Percentiles rank a stretch among this genome's conserved stretches.
These are phyloP conservation scores for Delichon dasypus DNA, from an alignment of 2,797 vertebrate species.

Conservation along the genomic window DNA sequence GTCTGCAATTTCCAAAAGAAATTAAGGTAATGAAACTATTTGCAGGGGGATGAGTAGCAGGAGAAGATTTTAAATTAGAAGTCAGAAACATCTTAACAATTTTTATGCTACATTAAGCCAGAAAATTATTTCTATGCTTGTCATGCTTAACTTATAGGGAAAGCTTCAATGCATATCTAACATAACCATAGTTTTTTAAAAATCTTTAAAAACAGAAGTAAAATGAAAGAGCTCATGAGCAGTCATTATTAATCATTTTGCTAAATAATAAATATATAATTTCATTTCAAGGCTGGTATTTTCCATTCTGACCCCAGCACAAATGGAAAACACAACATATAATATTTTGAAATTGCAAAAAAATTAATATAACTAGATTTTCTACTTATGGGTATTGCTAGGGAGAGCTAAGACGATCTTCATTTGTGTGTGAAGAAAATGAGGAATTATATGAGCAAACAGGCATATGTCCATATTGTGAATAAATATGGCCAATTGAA, in stretches of 20 bases:
- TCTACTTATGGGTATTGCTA: background rate
- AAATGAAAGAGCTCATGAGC: background rate
- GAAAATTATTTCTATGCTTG: slow-evolving; percentile 23
- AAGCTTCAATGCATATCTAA: background rate
- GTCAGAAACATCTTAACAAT: slow-evolving; percentile 17
- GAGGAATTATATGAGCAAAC: background rate
- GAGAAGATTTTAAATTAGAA: slow-evolving; percentile 12
- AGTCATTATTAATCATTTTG: background rate
- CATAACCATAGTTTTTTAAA: background rate
- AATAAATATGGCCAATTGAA: background rate
- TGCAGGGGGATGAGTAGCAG: background rate
- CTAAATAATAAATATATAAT: background rate
- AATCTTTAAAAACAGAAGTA: background rate
- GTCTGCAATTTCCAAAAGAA: background rate
- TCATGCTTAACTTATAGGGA: background rate
- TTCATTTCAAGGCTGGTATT: background rate
- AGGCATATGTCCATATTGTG: background rate
- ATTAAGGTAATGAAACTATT: slow-evolving; percentile 30
- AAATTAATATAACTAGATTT: background rate
- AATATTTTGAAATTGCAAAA: background rate
- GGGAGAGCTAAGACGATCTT: background rate
- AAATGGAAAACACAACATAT: background rate
- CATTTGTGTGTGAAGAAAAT: background rate
- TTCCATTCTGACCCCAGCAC: background rate
- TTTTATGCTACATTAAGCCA: slow-evolving; percentile 33